Base-by-base conservation (phyloP, 2,888 invertebrate species). In the Coelinius sp. region DNA sequence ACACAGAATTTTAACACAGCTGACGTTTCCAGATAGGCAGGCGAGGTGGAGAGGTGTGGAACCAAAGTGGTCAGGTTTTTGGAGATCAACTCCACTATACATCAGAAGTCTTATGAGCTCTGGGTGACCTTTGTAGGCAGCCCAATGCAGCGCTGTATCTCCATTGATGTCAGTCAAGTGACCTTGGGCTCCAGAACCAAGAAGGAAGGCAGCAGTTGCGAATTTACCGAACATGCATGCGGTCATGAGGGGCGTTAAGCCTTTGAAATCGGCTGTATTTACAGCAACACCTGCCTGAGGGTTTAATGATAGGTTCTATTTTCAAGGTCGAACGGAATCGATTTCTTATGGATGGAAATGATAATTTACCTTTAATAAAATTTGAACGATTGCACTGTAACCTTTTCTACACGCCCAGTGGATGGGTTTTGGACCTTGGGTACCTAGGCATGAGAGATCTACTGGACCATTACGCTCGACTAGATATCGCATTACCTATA, bases 331-430 rank as follows among this genome's bases (percentile, higher is more conserved):
- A n/a, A n/a, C n/a, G n/a, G n/a, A n/a, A n/a, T n/a, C n/a, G n/a
- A n/a, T n/a, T n/a, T n/a, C n/a, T n/a, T n/a, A n/a, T n/a, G n/a
- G n/a, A n/a, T n/a, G 31, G 41, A n/a, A n/a, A n/a, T 49, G n/a
- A 3, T 53, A 35, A n/a, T n/a, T 8, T 79, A 91, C 90, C 85
- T 89, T 88, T 6, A 91, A 84, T 59, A 91, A 83, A 66, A 91
- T 86, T 89, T 97, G 97, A 4, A 96, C 96, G 17, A 97, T 93
- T 0, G 95, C 95, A 0, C 96, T 94, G 84, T 97, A 96, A 0
- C 97, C 97, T 86, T 97, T 96, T 44, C 97, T 91, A 83, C 96
- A 96, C 0, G 97, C 97, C 97, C 97, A 97, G 85, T 97, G 97
- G 76, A 97, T 95, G 0, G 97, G 97, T 25, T 94, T 91, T 0